Conservation (phyloP, 2,113 vertebrate species). For the Arenaria interpres region DNA sequence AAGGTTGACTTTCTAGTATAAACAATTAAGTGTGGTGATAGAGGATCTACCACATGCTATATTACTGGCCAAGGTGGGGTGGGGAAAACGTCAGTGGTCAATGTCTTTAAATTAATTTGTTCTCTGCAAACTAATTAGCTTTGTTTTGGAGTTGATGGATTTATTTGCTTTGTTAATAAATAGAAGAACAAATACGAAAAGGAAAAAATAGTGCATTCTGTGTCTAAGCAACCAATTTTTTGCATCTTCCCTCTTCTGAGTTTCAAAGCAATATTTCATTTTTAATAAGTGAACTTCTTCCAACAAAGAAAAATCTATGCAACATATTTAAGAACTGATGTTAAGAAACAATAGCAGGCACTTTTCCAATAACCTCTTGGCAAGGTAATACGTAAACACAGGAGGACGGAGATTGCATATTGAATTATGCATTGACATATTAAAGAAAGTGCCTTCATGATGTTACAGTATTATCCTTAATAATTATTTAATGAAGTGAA, state of each 20-base stretch:
- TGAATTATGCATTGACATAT: not conserved
- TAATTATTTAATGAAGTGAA: not conserved
- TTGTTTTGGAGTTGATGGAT: not conserved
- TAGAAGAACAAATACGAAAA: not conserved
- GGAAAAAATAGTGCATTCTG: not conserved
- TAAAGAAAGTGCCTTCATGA: not conserved
- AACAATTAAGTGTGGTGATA: conserved; percentile 69
- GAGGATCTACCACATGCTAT: conserved; percentile 58
- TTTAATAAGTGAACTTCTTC: not conserved
- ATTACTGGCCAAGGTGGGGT: not conserved
- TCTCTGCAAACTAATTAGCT: conserved; percentile 12
- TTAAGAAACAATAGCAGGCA: not conserved
- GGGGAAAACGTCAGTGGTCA: not conserved
- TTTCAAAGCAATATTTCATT: not conserved
- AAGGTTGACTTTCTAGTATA: conserved; percentile 55
- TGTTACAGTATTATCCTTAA: not conserved
- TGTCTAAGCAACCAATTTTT: not conserved
- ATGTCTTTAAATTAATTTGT: conserved; percentile 15
- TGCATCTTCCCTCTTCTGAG: not conserved
- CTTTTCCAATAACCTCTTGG: not conserved
- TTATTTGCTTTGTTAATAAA: conserved; percentile 38
- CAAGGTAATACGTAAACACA: not conserved
- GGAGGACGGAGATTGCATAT: not conserved
- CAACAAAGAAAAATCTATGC: not conserved
- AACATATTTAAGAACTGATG: not conserved